Evolutionary conservation across 2,797 vertebrate genomes (phyloP).

Genomic region (Sparidentex hasta): DNA sequence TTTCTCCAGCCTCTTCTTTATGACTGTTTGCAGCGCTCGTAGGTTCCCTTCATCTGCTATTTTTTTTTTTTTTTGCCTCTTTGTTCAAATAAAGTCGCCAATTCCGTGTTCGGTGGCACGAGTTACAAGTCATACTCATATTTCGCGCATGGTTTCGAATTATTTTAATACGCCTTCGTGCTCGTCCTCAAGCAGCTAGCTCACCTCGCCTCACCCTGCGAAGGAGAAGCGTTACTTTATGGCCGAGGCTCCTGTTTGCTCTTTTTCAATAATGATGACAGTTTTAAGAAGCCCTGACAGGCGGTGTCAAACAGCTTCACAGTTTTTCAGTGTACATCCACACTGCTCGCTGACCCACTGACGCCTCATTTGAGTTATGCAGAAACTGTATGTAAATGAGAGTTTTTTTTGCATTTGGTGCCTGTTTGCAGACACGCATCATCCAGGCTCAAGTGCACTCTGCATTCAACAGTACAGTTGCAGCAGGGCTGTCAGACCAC

Average conservation of each 20-base stretch:
- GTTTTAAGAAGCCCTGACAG: not conserved
- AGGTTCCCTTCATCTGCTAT: constrained; percentile 36
- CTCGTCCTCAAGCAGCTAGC: constrained; percentile 9
- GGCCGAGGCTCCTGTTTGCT: constrained; percentile 16
- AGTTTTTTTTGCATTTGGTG: not conserved
- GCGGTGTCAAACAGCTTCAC: not conserved
- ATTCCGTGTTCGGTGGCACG: not conserved
- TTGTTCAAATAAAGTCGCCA: constrained; percentile 38
- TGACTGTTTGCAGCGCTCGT: not conserved
- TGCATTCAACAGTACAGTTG: constrained; percentile 14
- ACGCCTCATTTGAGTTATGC: not conserved
- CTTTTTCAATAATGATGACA: not conserved
- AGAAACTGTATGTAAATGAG: not conserved
- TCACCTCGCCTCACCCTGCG: constrained; percentile 27
- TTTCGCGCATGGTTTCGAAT: not conserved
- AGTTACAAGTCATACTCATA: not conserved
- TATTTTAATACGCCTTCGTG: not conserved
- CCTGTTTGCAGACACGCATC: constrained; percentile 9
- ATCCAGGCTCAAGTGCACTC: not conserved
- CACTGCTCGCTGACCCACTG: not conserved
- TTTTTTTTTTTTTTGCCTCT: constrained; percentile 10
- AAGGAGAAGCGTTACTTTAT: constrained; percentile 33
- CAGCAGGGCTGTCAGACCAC: constrained; percentile 26
- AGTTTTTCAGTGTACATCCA: no score
- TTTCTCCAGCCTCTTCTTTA: not conserved